A percentile compares a stretch with the other conserved stretches of the same genome.
Evolutionary conservation across 2,113 vertebrate species (phyloP).

Genomic region (Microcebus tavaratra): DNA sequence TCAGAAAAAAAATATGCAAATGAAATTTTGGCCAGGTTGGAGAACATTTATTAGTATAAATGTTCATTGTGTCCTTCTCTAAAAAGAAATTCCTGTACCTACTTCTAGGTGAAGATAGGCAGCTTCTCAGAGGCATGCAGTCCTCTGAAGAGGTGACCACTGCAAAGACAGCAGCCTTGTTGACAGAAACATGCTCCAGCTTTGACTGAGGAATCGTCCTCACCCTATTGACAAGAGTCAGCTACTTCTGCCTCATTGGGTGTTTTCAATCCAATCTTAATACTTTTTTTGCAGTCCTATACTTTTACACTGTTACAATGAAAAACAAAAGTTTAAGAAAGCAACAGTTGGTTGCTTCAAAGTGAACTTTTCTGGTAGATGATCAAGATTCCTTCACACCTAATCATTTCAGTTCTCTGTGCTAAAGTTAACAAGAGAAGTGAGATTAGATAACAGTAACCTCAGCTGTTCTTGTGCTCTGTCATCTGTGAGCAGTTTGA

Average conservation of each 20-base stretch:
- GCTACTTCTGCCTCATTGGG: neutral
- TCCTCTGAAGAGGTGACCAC: neutral
- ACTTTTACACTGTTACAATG: neutral
- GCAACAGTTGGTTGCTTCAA: neutral
- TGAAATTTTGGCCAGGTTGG: neutral
- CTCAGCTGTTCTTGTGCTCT: neutral
- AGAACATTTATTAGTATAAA: neutral
- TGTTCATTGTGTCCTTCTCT: neutral
- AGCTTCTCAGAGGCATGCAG: neutral
- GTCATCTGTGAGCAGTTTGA: neutral
- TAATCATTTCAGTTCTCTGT: neutral
- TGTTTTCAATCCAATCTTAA: neutral
- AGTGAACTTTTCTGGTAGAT: neutral
- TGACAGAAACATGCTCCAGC: neutral
- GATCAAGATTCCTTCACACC: neutral
- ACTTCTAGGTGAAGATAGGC: neutral
- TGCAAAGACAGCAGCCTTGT: neutral
- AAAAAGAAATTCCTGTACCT: neutral
- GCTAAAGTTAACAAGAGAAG: slow-evolving; percentile 5
- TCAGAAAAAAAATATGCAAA: neutral
- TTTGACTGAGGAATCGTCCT: neutral
- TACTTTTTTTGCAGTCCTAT: neutral
- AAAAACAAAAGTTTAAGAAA: neutral
- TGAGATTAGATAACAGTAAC: neutral
- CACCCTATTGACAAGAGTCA: neutral